Evolutionary conservation across 2,888 invertebrate genomes (phyloP), one percentile per base, ranked within the genome.

Genomic region (Synergus umbraculus): DNA sequence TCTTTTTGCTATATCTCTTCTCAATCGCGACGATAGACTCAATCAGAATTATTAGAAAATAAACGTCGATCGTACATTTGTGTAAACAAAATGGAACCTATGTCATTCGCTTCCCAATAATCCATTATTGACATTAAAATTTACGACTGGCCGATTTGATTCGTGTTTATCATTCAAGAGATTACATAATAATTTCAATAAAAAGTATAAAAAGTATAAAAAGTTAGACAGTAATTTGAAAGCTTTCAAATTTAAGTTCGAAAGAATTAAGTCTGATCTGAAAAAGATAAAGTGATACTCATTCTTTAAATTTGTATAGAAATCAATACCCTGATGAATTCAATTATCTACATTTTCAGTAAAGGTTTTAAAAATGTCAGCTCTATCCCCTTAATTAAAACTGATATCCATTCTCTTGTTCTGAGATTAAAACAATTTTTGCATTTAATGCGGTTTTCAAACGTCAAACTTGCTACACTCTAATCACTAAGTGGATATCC

Each of bases 41-140:
- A 89, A 91, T 90, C 88, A 90, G 87, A 65, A 41, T 65, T 65
- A n/a, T 65, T 65, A n/a, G 88, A 85, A 88, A 88, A 91, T 90
- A 89, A 88, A 87, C 86, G 86, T 85, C 87, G 89, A 88, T 63
- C 83, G 84, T 84, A 84, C 85, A 83, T 80, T 78, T 83, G 77
- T 77, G 86, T 88, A 90, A 91, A 90, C 88, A 89, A 87, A 65
- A 41, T n/a, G 13, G 37, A 37, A 64, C 13, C 0, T 37, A 41
- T 41, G 15, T 41, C 87, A 87, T 87, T 85, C 86, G 87, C 87
- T 86, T 88, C 86, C 87, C 88, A 86, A 86, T 86, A 88, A 87
- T 87, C 87, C 88, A 88, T 90, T 88, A 91, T 91, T 90, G 89
- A 89, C 89, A 90, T 91, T 91, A 89, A 88, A 89, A 90, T 91